phyloP scores from a whole-genome alignment of 2,888 invertebrate genomes.

The Lycia hirtaria region DNA sequence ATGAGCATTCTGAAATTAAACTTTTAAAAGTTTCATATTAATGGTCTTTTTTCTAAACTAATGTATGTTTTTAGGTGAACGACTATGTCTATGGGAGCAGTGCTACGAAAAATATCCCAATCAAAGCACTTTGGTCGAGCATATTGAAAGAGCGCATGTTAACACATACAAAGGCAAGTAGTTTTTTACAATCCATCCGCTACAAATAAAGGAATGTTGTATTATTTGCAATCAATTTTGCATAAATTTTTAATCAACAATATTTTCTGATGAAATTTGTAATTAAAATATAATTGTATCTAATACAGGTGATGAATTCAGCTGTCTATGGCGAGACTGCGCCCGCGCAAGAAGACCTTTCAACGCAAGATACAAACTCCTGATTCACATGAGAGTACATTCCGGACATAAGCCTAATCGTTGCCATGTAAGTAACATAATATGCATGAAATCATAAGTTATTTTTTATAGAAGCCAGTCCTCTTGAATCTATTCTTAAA shows the following conservation, averaged over 20 bases:
- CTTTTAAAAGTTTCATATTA: not conserved
- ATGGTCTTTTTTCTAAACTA: constrained; percentile 22
- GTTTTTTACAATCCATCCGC: not conserved
- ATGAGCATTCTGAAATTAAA: no score
- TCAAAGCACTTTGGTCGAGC: constrained; percentile 92
- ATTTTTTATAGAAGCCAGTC: no score
- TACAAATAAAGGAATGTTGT: no score
- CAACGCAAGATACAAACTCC: constrained; percentile 98
- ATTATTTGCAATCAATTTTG: no score
- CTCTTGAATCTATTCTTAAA: no score
- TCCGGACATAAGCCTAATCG: constrained; percentile 99
- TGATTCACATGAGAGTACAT: constrained; percentile 98
- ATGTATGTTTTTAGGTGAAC: constrained; percentile 66
- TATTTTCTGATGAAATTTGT: no score
- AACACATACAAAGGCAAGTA: constrained; percentile 90
- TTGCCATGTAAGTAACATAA: constrained; percentile 95
- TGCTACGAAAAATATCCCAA: constrained; percentile 92
- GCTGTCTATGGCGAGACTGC: constrained; percentile 97
- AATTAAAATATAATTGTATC: not conserved
- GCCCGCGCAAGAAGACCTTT: constrained; percentile 95
- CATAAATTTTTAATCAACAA: no score
- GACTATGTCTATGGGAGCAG: constrained; percentile 93
- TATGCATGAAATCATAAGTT: no score
- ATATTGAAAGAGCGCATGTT: constrained; percentile 95
- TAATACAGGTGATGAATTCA: constrained; percentile 91